phyloP scores from a whole-genome alignment of 2,113 vertebrate genomes.

The Castor canadensis region DNA sequence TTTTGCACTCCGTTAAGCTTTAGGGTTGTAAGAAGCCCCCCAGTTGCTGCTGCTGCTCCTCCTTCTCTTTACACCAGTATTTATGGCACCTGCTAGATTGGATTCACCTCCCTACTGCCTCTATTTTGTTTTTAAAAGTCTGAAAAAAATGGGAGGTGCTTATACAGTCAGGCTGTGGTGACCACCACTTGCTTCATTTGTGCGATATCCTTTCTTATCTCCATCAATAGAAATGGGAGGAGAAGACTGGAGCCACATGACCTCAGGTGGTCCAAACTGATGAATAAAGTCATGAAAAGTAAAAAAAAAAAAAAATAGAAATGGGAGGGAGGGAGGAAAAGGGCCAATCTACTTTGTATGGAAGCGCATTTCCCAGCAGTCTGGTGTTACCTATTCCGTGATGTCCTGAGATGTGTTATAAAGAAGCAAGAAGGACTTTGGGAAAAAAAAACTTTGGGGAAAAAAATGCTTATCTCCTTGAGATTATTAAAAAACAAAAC shows the following conservation, averaged over 20 bases:
- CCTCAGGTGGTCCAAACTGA: too few relatives aligned
- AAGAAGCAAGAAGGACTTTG: background rate
- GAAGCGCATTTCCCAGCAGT: background rate
- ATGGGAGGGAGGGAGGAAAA: too few relatives aligned
- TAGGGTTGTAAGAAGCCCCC: background rate
- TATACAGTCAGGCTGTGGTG: background rate
- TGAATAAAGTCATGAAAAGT: too few relatives aligned
- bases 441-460: background rate
- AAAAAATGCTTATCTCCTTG: background rate
- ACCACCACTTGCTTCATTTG: background rate
- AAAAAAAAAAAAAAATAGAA: too few relatives aligned
- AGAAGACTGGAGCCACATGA: too few relatives aligned
- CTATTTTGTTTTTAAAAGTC: conserved; percentile 25
- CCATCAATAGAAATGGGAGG: background rate
- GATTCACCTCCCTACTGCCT: background rate
- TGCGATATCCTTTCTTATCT: background rate
- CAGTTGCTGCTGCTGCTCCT: background rate
- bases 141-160: background rate
- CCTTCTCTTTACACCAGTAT: background rate
- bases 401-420: background rate
- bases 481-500: background rate
- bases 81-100: background rate
- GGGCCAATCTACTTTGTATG: background rate
- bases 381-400: background rate
- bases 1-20: background rate